Base-by-base conservation (phyloP, 2,113 vertebrate genomes). In the Sander vitreus region DNA sequence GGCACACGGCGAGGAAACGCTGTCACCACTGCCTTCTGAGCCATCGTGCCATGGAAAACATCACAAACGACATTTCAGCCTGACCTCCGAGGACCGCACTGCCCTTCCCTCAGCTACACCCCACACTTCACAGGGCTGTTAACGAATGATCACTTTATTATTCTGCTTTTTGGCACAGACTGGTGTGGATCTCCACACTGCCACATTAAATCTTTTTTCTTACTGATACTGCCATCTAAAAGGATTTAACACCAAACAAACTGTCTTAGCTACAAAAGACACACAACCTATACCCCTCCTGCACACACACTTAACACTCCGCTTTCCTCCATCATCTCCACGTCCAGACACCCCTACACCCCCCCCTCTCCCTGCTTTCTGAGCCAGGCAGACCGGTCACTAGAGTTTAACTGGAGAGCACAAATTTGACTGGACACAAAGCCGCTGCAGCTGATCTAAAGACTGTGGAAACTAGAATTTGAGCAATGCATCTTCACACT, bases 21-120 rank as follows among this genome's bases (percentile, higher is more conserved):
- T 16, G 93, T 97, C 85, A 97, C 97, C 88, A 98, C 97, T 13
- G 95, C 96, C 84, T 97, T 98, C 88, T 94, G 89, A 93, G 78
- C 68, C 85, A 53, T 5, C 19, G 50, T 63, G 73, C 71, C 83
- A 65, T 76, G 6, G 62, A 67, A 39, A 68, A 66, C 50, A 27
- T 11, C 62, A 50, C 2, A 33, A 30, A 74, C 8, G 4, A 57
- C 74, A 70, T 33, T 65, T 36, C 36, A 25, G 50, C 63, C 66
- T 15, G 7, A 74, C 47, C 71, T 33, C 67, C 0, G 7, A 73
- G 79, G 72, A 55, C 60, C 47, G 16, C 66, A 33, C 78, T 53
- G 81, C 81, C 79, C 53, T 27, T n/a, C 27, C 65, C 65, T 54
- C 60, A 10, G 27, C 64, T 50, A 27, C 23, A 65, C 71, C 43